Evolutionary conservation across 2,113 vertebrate species (phyloP), one percentile per base, ranked within the genome.

Genomic region (Tragulus kanchil): DNA sequence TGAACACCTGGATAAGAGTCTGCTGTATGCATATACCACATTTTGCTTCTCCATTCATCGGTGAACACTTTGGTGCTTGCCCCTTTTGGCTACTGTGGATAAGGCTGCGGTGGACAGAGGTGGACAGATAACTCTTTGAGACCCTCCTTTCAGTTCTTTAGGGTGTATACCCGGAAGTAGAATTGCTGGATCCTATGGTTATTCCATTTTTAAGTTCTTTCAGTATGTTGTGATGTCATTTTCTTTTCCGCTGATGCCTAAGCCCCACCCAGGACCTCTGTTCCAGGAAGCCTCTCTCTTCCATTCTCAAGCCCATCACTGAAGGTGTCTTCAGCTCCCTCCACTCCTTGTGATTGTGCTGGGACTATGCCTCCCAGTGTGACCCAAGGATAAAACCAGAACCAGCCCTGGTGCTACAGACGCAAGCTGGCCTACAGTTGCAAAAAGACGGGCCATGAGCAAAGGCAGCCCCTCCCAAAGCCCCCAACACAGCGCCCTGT

Each of bases 121-220:
- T 7, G 4, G 85, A 26, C 11, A 89, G 58, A 77, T 86, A 94
- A n/a, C 45, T 94, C 69, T 82, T 82, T 31, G 85, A 84, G 45
- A 31, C 21, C 7, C 45, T 48, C 19, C 62, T 93, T 96, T 94
- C 16, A 78, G 31, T 89, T 92, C 26, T 61, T 90, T 62, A 52
- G 19, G 28, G 62, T 78, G 10, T 17, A 61, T 52, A 71, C 45
- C 12, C 4, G 21, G 58, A 90, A 67, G n/a, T 93, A 8, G 36
- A 88, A 67, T 61, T 58, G 19, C 12, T 64, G 28, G 23, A 61
- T 65, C 26, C 67, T n/a, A 59, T 21, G 13, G 48, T 45, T 48
- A 81, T 31, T 90, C 52, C 50, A 77, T 58, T 85, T 86, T 88
- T 78, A 81, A 54, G 36, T 86, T 95, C 64, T 79, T 98, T 92